These are phyloP conservation scores for Nemotelus pantherinus DNA, from an alignment of 2,888 invertebrate species.

Conservation along the genomic window DNA sequence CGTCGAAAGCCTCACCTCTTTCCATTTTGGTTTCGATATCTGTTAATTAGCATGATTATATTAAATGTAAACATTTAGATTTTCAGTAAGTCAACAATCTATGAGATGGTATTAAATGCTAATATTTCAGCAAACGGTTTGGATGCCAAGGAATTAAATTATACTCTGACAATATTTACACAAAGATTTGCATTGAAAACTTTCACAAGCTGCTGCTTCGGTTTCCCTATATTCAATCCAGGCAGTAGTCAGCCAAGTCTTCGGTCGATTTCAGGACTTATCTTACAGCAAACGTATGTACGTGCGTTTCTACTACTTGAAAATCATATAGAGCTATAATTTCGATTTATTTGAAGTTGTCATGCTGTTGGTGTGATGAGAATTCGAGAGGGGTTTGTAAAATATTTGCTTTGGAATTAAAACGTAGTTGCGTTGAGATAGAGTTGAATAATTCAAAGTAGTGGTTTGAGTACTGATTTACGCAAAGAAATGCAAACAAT, in stretches of 20 bases:
- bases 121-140: constrained; percentile 13
- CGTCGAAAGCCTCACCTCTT: too few relatives aligned
- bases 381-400: not conserved
- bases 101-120: constrained; percentile 27
- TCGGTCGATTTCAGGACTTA: not conserved
- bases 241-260: not conserved
- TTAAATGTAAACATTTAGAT: constrained; percentile 24
- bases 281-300: not conserved
- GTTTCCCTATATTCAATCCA: not conserved
- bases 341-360: too few relatives aligned
- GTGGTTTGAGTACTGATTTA: too few relatives aligned
- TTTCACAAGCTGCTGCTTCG: not conserved
- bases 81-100: constrained; percentile 26
- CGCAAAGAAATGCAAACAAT: too few relatives aligned
- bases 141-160: constrained; percentile 19
- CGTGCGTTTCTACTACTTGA: not conserved
- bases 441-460: too few relatives aligned
- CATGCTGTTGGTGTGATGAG: too few relatives aligned
- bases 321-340: too few relatives aligned
- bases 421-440: too few relatives aligned
- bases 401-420: constrained; percentile 3
- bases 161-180: constrained; percentile 28
- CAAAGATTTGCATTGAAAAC: constrained; percentile 23
- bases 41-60: constrained; percentile 21
- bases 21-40: not conserved